Percentiles rank a stretch among this genome's conserved stretches.
phyloP scores from a whole-genome alignment of 2,797 vertebrate species.

The Alcedo atthis region DNA sequence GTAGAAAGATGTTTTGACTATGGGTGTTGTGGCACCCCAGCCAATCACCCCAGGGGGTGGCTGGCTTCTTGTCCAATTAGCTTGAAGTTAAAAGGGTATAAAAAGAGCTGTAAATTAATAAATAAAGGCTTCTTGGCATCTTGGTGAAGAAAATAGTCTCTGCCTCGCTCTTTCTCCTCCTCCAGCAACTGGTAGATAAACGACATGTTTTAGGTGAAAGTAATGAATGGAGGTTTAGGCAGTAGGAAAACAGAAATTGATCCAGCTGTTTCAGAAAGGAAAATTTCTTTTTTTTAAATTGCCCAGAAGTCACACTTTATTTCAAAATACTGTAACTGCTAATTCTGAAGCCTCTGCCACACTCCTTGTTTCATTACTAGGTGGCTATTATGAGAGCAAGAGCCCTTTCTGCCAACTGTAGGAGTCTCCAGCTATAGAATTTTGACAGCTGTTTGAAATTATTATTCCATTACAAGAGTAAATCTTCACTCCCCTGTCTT shows the following conservation, averaged over 20 bases:
- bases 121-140: no score
- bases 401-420: background rate
- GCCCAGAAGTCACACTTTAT: conserved; percentile 2
- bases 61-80: no score
- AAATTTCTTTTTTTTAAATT: conserved; percentile 9
- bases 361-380: background rate
- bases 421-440: conserved; percentile 28
- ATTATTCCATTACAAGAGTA: conserved; percentile 57
- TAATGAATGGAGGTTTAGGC: background rate
- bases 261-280: conserved; percentile 28
- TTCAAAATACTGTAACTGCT: conserved; percentile 21
- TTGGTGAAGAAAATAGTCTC: no score
- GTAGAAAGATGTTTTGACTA: no score
- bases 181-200: no score
- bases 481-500: conserved; percentile 27
- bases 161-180: no score
- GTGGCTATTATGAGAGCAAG: background rate
- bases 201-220: background rate
- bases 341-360: conserved; percentile 13
- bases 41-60: no score
- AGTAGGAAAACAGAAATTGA: conserved; percentile 8
- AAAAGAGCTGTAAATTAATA: no score
- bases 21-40: no score
- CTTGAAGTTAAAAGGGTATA: no score
- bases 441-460: conserved; percentile 67